Evolutionary conservation across 2,888 invertebrate genomes (phyloP), one percentile per base, ranked within the genome.

Genomic region (Prosopocoilus inquinatus): DNA sequence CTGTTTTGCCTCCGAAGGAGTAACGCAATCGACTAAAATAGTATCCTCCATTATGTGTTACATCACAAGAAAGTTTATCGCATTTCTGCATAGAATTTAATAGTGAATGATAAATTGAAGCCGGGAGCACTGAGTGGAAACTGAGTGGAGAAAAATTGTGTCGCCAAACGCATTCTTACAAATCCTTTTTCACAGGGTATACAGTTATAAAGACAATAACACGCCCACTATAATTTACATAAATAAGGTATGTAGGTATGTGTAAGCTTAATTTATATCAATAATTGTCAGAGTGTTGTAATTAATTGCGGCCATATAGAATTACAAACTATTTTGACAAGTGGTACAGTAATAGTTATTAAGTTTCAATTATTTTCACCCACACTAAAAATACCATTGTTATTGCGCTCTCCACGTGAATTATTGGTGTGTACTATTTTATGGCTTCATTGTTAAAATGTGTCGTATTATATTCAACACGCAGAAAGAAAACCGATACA

Each of bases 191-290:
- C 41, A 41, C 9, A 41, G 9, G 15, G 41, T 12, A 9, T 33
- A 33, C 36, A 11, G 35, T 20, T 39, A 16, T 34, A 15, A 15
- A 47, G 53, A 53, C 60, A 62, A 60, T 49, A 63, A 65, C 70
- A 70, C 70, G 68, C 70, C 70, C 64, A 68, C 68, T 59, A 64
- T 61, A 60, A 67, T 70, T 68, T 69, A 65, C 67, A 67, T 70
- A 65, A 60, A 60, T 66, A 65, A 55, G 53, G 53, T 58, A 61
- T 53, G 61, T 59, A 56, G 51, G 39, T 35, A 52, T 58, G 47
- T 36, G 49, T 61, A 62, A 64, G 59, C 57, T 58, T 60, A 58
- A 59, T 63, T 63, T 62, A 60, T 62, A 55, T 55, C 48, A 47
- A 46, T 47, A 53, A 55, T 50, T 59, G 55, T 55, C 52, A 49